Conservation (phyloP, 2,888 invertebrate genomes). For the Meiosimyza decipiens region DNA sequence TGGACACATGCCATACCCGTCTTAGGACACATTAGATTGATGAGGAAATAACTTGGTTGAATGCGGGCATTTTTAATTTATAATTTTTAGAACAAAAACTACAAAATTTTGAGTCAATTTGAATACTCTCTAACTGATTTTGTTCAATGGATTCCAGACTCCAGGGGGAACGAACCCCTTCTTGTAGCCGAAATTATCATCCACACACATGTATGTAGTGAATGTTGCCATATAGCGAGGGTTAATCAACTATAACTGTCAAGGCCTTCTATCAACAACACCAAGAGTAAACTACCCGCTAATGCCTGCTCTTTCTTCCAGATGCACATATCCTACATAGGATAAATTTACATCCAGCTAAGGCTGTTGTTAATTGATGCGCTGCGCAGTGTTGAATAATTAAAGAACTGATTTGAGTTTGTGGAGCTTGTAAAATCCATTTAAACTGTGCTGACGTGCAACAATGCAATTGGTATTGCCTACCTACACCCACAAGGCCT, state of each 20-base stretch:
- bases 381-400: slow-evolving; percentile 49
- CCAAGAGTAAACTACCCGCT: background rate
- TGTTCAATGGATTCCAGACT: no score
- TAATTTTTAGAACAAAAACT: no score
- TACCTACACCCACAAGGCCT: background rate
- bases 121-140: no score
- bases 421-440: slow-evolving; percentile 48
- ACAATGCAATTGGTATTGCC: background rate
- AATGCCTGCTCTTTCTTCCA: slow-evolving; percentile 5
- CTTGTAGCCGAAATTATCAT: no score
- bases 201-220: no score
- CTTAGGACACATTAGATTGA: no score
- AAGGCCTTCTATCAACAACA: slow-evolving; percentile 13
- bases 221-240: slow-evolving; percentile 6
- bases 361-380: slow-evolving; percentile 40
- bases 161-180: no score
- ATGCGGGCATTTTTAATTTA: no score
- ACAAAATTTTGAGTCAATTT: no score
- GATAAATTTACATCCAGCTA: no score
- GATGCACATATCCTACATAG: background rate
- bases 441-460: slow-evolving; percentile 41
- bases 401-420: slow-evolving; percentile 41
- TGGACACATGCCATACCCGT: no score
- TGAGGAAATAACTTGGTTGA: no score
- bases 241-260: slow-evolving; percentile 25